Conservation (phyloP, 2,113 vertebrate species). For the Capreolus pygargus region DNA sequence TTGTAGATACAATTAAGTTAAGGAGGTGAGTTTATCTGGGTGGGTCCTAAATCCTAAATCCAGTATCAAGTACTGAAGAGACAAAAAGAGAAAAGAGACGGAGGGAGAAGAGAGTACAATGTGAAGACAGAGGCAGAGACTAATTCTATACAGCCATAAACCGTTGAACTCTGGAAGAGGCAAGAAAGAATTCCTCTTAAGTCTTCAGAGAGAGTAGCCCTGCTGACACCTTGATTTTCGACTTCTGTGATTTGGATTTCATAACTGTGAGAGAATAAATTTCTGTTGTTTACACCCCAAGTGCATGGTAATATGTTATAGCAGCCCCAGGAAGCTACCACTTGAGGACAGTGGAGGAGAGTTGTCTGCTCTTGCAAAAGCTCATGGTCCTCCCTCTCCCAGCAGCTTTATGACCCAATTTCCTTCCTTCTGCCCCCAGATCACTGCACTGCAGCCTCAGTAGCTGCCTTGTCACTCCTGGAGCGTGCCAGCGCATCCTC, state of each 20-base stretch:
- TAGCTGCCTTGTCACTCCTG: background rate
- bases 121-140: background rate
- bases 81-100: background rate
- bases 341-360: background rate
- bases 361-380: background rate
- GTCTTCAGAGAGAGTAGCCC: background rate
- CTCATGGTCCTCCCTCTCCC: background rate
- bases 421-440: background rate
- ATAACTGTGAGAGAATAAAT: background rate
- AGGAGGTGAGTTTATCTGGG: background rate
- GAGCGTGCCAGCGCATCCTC: background rate
- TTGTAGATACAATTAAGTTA: background rate
- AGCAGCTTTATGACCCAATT: background rate
- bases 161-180: background rate
- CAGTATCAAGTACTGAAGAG: background rate
- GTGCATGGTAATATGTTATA: background rate
- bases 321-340: background rate
- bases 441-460: background rate
- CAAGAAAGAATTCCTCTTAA: background rate
- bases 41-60: background rate
- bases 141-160: background rate
- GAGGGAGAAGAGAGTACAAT: background rate
- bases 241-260: background rate
- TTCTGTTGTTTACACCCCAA: background rate
- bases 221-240: background rate